Evolutionary conservation across 2,888 invertebrate genomes (phyloP).

Genomic region (Heliothis peltigera): DNA sequence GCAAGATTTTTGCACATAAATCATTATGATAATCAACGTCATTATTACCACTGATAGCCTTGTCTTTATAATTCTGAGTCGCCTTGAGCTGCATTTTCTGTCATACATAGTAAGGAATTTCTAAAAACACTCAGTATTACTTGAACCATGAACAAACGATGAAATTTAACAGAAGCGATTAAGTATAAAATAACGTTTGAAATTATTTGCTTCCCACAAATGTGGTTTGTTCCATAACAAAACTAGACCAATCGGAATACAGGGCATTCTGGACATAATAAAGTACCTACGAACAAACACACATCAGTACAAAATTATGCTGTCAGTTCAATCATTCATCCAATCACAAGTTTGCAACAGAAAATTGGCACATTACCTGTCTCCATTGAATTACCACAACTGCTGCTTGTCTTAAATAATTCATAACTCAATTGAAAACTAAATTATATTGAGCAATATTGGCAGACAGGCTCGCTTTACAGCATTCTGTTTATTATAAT

Average conservation of each 20-base stretch:
- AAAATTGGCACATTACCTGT: conserved; percentile 46
- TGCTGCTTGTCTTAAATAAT: conserved; percentile 48
- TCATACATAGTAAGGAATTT: not conserved
- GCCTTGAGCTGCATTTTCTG: not conserved
- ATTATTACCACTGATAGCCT: conserved; percentile 1
- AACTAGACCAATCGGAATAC: not conserved
- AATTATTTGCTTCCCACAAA: not conserved
- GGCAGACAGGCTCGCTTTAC: conserved; percentile 22
- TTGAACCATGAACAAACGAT: no score
- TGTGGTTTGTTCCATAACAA: not conserved
- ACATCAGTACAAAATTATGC: conserved; percentile 18
- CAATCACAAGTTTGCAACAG: conserved; percentile 21
- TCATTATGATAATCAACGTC: conserved; percentile 2
- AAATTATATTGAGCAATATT: conserved; percentile 42
- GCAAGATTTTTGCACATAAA: not conserved
- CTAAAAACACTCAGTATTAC: not conserved
- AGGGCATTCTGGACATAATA: not conserved
- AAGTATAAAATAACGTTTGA: not conserved
- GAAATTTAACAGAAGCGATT: not conserved
- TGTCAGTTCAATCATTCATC: conserved; percentile 35
- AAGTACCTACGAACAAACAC: not conserved
- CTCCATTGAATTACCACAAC: conserved; percentile 30
- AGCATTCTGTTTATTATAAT: conserved; percentile 35
- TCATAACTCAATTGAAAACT: conserved; percentile 53
- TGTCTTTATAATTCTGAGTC: not conserved